Base-by-base conservation (phyloP, 2,888 invertebrate species). In the Calameuta pallipes region DNA sequence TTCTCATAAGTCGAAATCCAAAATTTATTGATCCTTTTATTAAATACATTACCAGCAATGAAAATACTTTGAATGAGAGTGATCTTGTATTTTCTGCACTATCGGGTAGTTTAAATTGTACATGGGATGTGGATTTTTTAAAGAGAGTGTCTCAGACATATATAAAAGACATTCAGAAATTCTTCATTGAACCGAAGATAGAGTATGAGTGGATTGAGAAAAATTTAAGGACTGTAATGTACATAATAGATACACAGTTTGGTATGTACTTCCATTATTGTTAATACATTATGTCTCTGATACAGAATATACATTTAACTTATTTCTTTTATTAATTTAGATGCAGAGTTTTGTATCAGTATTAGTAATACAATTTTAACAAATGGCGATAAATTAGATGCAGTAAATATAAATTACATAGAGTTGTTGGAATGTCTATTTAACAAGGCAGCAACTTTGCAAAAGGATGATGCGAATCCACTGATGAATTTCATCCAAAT, bases 1-100 rank as follows among this genome's bases (percentile, higher is more conserved):
- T 94, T 76, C 86, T 96, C n/a, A 88, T 95, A 6, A 93, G 93
- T 85, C 92, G 92, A 81, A 93, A 94, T 86, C 83, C 85, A 4
- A 92, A 92, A 82, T 92, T 94, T 15, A 90, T 93, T 81, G 88
- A 92, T 30, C 85, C 91, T 37, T 92, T 94, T 79, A 91, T 92
- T 80, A 92, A 93, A 84, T 92, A 93, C 88, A 87, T 93, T 1
- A 80, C 85, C 2, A 92, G 89, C 9, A 81, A 84, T 82, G 88
- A 92, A 0, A 92, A 92, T 75, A 90, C 94, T 75, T 88, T 94
- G 71, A 90, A 93, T 15, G 94, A 94, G 87, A 94, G 94, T 86
- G 94, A 95, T 85, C 87, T 95, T 1, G 92, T 95, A 3, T 93
- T 96, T 84, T 94, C 95, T 0, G 87, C 96, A 75, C 92, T 82